Percentiles rank a stretch among this genome's conserved stretches.
These are phyloP conservation scores for Mormyrus lacerda DNA, from an alignment of 2,113 vertebrate species.

Conservation along the genomic window DNA sequence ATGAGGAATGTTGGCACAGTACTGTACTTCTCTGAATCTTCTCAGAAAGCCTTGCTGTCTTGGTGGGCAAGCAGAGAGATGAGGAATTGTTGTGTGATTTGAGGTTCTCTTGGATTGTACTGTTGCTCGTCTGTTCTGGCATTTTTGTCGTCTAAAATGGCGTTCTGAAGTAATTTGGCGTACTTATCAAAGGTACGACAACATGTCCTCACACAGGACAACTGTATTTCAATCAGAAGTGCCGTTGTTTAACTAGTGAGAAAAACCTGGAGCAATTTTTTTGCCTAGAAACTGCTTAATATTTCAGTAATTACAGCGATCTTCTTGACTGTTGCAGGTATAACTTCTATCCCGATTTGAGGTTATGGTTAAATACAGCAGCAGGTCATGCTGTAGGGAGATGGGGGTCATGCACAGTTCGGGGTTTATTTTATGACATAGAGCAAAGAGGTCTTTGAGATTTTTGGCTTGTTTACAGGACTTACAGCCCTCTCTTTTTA, in stretches of 20 bases:
- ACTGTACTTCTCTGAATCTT: not conserved
- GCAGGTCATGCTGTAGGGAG: not conserved
- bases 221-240: not conserved
- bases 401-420: not conserved
- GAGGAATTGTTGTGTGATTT: not conserved
- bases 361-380: not conserved
- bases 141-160: not conserved
- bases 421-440: not conserved
- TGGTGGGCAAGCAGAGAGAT: not conserved
- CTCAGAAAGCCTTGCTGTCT: slow-evolving; percentile 25
- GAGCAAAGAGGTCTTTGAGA: not conserved
- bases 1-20: slow-evolving; percentile 8
- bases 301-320: not conserved
- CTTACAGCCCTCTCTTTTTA: slow-evolving; percentile 26
- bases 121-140: not conserved
- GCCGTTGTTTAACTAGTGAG: not conserved
- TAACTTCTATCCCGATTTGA: not conserved
- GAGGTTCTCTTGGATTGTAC: not conserved
- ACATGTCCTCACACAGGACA: not conserved
- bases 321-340: not conserved
- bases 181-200: not conserved
- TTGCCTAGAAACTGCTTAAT: not conserved
- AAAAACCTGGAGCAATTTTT: not conserved
- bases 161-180: not conserved
- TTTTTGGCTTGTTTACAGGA: slow-evolving; percentile 37